Base-by-base conservation (phyloP, 1,140 invertebrate species). In the Aricia agestis region DNA sequence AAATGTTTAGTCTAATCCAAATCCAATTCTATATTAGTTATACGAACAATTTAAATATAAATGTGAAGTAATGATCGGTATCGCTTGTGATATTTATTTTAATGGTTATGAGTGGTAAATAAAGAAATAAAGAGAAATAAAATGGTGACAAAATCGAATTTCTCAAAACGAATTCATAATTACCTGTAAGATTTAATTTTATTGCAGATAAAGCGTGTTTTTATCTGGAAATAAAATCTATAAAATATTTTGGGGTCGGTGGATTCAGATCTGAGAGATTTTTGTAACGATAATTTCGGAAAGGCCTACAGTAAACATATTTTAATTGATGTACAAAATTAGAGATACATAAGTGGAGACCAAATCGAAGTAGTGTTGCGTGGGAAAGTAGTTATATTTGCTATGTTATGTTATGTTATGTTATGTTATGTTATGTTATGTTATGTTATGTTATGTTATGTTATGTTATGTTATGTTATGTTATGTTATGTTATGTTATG, bases 141-240 rank as follows among this genome's bases (percentile, higher is more conserved):
- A 52, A 52, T 52, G 13, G 45, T 52, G 45, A 52, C 45, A 52
- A 52, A 52, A 52, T 52, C 45, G 45, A 52, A 52, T 13, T 52
- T 52, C 45, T 52, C 45, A 15, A 52, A 52, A 52, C 45, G 45
- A 52, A 52, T 52, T 0, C 45, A 52, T 52, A 52, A 52, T 52
- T 52, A 52, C 45, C 45, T 52, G 45, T 52, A 52, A 52, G 45
- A 52, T 52, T 52, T 52, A 52, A 52, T 52, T 52, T 52, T 13
- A 52, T 52, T 52, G 13, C 45, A 52, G 11, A 13, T 13, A 13
- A 52, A 52, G 45, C 45, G 45, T 52, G 45, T 52, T 52, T 52
- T 52, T 52, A 52, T 52, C 45, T 13, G 6, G 11, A 52, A 52
- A 52, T 52, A 52, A 11, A 52, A 52, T 52, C 45, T 52, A 52